These are phyloP conservation scores for Carcinoscorpius rotundicauda DNA, from an alignment of 1,140 invertebrate species.

Conservation along the genomic window DNA sequence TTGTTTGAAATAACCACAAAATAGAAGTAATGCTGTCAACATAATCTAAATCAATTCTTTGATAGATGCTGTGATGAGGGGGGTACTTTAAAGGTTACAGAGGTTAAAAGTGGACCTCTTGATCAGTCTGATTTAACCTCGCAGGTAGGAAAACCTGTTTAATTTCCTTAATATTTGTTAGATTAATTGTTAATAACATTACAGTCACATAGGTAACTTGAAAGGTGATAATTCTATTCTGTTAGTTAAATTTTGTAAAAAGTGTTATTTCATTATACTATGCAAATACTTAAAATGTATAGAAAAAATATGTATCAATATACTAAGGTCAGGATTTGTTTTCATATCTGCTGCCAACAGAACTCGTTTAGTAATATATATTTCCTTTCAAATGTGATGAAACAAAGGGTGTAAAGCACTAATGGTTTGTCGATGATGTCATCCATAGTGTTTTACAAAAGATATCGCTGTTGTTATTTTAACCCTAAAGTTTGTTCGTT, in stretches of 20 bases:
- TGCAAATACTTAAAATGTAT: not conserved
- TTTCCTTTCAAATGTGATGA: not conserved
- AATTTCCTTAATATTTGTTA: no score
- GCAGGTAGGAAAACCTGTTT: constrained; percentile 36
- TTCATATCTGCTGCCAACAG: not conserved
- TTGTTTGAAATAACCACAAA: no score
- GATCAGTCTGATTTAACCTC: constrained; percentile 61
- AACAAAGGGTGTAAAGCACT: no score
- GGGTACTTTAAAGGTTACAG: constrained; percentile 70
- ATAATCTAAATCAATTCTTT: no score
- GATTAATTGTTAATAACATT: no score
- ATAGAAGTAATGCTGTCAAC: no score
- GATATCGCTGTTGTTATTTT: no score
- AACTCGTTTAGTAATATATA: not conserved
- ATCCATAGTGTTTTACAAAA: no score
- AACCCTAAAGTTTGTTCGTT: constrained; percentile 17
- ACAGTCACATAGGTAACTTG: no score
- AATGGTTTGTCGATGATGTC: no score
- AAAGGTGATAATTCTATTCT: no score
- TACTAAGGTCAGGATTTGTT: not conserved
- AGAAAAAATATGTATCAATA: no score
- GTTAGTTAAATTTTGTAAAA: constrained; percentile 5
- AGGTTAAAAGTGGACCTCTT: constrained; percentile 73
- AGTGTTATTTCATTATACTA: not conserved
- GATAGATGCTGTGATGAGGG: constrained; percentile 51